Evolutionary conservation across 2,113 vertebrate species (phyloP).

Genomic region (Acrocephalus kingi): DNA sequence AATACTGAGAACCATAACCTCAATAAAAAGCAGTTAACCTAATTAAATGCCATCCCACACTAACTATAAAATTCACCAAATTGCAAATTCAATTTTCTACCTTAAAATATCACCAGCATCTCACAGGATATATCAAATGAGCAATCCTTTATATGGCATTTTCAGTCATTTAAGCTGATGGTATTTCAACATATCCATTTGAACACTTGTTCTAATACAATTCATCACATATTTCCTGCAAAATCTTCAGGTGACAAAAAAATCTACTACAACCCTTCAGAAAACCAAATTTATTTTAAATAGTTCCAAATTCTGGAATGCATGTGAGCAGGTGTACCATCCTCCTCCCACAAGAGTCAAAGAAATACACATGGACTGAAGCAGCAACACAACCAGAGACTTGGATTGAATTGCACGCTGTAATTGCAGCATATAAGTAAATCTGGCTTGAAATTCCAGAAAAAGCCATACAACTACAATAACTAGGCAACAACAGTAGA

Average conservation of each 20-base stretch:
- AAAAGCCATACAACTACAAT: neutral
- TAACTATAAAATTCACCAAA: neutral
- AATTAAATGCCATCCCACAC: neutral
- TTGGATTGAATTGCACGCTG: neutral
- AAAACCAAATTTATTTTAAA: neutral
- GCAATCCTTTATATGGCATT: neutral
- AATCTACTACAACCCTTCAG: neutral
- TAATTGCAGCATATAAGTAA: neutral
- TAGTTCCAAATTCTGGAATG: neutral
- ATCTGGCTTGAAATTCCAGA: neutral
- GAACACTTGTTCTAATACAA: neutral
- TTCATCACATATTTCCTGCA: neutral
- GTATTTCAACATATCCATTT: neutral
- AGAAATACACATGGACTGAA: neutral
- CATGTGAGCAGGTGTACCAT: neutral
- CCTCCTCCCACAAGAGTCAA: neutral
- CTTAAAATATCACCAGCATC: neutral
- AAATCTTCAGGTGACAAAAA: neutral
- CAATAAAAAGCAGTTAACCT: neutral
- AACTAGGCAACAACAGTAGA: neutral
- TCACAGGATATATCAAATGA: neutral
- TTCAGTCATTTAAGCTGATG: neutral
- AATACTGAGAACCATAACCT: neutral
- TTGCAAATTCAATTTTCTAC: neutral
- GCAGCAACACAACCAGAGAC: neutral